These are phyloP conservation scores for Ramphastos sulfuratus DNA, from an alignment of 2,113 vertebrate genomes.

Conservation along the genomic window DNA sequence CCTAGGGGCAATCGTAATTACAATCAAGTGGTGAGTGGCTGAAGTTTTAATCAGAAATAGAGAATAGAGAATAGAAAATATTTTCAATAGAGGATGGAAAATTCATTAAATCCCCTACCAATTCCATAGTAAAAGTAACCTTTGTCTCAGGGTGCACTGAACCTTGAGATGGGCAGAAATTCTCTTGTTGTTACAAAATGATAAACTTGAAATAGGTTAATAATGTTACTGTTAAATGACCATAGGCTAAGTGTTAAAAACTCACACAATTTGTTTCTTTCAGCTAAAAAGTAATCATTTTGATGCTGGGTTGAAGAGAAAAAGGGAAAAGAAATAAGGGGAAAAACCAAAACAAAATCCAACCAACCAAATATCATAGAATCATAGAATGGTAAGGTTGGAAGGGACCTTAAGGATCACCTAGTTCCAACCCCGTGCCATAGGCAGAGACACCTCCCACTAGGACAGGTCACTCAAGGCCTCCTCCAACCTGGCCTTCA, in stretches of 20 bases:
- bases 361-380: not conserved
- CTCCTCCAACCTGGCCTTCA: too few relatives aligned
- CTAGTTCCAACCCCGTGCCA: too few relatives aligned
- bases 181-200: not conserved
- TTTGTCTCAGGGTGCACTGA: slow-evolving; percentile 15
- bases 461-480: too few relatives aligned
- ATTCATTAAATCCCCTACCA: slow-evolving; percentile 60
- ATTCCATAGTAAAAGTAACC: slow-evolving; percentile 15
- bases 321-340: fast-evolving
- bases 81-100: slow-evolving; percentile 39
- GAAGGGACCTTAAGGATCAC: too few relatives aligned
- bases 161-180: not conserved
- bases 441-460: too few relatives aligned
- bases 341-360: not conserved
- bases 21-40: slow-evolving; percentile 50
- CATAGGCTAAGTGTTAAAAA: not conserved
- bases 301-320: not conserved
- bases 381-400: too few relatives aligned
- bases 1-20: slow-evolving; percentile 71
- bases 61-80: slow-evolving; percentile 42
- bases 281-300: not conserved
- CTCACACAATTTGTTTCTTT: not conserved
- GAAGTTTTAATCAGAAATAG: slow-evolving; percentile 68
- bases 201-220: slow-evolving; percentile 36
- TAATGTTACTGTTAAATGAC: slow-evolving; percentile 26